Evolutionary conservation across 2,797 vertebrate genomes (phyloP).

Genomic region (Scarus forsteni): DNA sequence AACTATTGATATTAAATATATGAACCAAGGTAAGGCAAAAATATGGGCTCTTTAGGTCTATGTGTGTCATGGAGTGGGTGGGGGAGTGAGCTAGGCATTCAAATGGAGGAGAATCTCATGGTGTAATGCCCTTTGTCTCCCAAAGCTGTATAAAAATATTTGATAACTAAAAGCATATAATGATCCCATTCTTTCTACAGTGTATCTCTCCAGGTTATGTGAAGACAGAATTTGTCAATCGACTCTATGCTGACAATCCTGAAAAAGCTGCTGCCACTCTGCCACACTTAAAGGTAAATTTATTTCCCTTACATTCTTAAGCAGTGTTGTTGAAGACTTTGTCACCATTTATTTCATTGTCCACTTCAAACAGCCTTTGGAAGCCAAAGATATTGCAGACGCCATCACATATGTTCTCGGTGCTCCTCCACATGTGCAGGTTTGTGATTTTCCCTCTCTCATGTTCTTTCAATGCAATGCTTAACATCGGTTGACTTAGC

Average conservation of each 20-base stretch:
- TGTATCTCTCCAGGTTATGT: conserved; percentile 92
- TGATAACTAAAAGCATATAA: not conserved
- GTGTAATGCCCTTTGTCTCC: no score
- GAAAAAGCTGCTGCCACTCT: conserved; percentile 85
- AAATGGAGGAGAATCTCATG: no score
- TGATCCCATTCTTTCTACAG: conserved; percentile 67
- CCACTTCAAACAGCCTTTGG: conserved; percentile 81
- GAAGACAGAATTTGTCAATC: conserved; percentile 87
- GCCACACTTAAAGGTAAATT: conserved; percentile 83
- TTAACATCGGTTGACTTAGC: not conserved
- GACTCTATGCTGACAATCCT: conserved; percentile 79
- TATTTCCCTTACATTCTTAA: not conserved
- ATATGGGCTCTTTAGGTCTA: no score
- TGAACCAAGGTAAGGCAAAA: no score
- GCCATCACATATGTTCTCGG: conserved; percentile 88
- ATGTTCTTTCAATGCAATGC: no score
- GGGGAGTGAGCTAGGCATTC: no score
- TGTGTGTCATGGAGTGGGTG: no score
- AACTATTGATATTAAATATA: no score
- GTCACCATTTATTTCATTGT: not conserved
- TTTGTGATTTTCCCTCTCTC: no score
- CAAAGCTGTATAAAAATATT: no score
- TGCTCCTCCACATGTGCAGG: conserved; percentile 64
- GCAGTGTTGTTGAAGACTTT: no score
- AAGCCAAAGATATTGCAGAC: conserved; percentile 88